phyloP scores from a whole-genome alignment of 1,140 invertebrate genomes.

The Drosophila arawakana region DNA sequence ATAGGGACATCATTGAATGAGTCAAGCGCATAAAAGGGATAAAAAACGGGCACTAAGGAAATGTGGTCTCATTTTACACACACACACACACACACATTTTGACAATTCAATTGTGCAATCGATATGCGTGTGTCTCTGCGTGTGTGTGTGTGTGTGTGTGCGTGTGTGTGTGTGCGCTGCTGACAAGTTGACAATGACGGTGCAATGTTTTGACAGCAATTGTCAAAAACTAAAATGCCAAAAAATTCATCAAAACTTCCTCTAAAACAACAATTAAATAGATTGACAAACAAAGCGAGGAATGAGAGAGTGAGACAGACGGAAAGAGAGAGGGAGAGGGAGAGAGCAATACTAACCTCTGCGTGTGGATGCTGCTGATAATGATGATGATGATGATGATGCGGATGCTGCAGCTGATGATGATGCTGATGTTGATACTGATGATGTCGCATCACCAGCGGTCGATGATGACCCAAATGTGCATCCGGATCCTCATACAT shows the following conservation, averaged over 20 bases:
- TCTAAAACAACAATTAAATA: conserved; percentile 48
- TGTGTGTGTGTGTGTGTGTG: background rate
- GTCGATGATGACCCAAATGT: conserved; percentile 80
- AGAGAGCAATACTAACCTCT: conserved; percentile 74
- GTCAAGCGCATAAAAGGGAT: conserved; percentile 52
- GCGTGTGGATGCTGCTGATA: conserved; percentile 62
- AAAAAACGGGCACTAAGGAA: conserved; percentile 52
- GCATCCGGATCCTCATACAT: conserved; percentile 87
- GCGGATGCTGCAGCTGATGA: conserved; percentile 72
- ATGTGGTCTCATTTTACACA: conserved; percentile 67
- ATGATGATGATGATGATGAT: conserved; percentile 60
- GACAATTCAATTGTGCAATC: conserved; percentile 53
- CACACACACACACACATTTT: background rate
- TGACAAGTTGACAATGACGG: conserved; percentile 66
- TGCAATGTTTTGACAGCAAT: conserved; percentile 77
- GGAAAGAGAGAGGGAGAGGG: conserved; percentile 9
- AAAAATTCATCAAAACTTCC: conserved; percentile 35
- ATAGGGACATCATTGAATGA: conserved; percentile 55
- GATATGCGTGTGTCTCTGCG: background rate
- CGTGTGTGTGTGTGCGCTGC: conserved; percentile 22
- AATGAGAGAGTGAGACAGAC: background rate
- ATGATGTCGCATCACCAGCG: conserved; percentile 82
- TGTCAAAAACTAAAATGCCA: conserved; percentile 50
- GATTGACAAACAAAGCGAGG: conserved; percentile 15
- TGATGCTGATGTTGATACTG: conserved; percentile 68